Conservation (phyloP, 2,113 vertebrate species). For the Pseudorhombus dupliciocellatus region DNA sequence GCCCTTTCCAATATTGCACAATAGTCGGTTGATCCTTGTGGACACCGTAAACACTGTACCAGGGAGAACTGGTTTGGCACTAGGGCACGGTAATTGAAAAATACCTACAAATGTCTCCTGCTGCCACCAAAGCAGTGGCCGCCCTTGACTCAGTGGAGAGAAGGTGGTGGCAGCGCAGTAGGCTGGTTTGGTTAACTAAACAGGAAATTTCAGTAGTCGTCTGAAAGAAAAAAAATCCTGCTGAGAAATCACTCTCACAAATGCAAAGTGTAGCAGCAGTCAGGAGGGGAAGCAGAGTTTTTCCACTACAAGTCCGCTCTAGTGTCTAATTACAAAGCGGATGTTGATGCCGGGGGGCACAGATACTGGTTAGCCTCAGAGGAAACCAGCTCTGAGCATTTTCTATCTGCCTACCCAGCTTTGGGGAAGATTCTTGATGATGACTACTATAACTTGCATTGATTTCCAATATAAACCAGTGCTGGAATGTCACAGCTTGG, state of each 20-base stretch:
- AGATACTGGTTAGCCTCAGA: constrained; percentile 18
- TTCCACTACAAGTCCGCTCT: constrained; percentile 41
- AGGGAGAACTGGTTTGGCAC: constrained; percentile 60
- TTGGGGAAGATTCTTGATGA: constrained; percentile 20
- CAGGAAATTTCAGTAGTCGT: constrained; percentile 32
- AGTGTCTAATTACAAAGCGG: constrained; percentile 59
- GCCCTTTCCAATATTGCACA: constrained; percentile 29
- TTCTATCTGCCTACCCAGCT: constrained; percentile 19
- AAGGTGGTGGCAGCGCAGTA: background rate
- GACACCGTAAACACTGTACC: constrained; percentile 57
- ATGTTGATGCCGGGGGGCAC: constrained; percentile 45
- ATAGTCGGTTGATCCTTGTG: constrained; percentile 57
- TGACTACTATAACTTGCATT: constrained; percentile 17
- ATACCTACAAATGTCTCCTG: constrained; percentile 45
- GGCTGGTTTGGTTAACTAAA: constrained; percentile 33
- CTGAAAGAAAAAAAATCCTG: constrained; percentile 31
- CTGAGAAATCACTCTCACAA: constrained; percentile 6
- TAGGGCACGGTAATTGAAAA: constrained; percentile 37
- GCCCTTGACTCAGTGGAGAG: constrained; percentile 15
- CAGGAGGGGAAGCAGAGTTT: constrained; percentile 32
- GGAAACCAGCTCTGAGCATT: constrained; percentile 19
- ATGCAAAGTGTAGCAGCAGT: constrained; percentile 32
- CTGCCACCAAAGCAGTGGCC: constrained; percentile 1
- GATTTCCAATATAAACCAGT: constrained; percentile 40
- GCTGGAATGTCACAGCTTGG: constrained; percentile 31